These are phyloP conservation scores for Gracilinanus agilis DNA, from an alignment of 2,113 vertebrate genomes.

Conservation along the genomic window DNA sequence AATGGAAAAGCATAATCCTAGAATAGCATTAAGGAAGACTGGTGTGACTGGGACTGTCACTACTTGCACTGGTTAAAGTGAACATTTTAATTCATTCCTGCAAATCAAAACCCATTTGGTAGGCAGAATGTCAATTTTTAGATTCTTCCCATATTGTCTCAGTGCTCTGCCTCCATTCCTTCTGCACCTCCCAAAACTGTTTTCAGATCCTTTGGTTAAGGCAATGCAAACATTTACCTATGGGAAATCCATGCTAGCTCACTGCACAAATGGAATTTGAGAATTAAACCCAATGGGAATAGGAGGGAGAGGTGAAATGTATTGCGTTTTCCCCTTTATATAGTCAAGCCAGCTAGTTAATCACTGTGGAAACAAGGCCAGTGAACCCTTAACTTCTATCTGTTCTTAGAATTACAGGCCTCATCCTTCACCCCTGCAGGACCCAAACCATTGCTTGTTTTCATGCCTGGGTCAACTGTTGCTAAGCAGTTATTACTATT, in stretches of 20 bases:
- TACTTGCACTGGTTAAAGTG: background rate
- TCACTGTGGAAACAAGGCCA: background rate
- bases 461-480: background rate
- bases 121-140: conserved; percentile 27
- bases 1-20: background rate
- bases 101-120: conserved; percentile 28
- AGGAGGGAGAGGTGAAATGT: background rate
- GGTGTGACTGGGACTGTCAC: background rate
- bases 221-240: background rate
- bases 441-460: background rate
- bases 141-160: conserved; percentile 39
- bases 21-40: background rate
- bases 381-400: background rate
- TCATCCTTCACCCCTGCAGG: background rate
- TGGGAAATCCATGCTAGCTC: background rate
- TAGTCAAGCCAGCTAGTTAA: background rate
- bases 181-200: background rate
- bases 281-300: background rate
- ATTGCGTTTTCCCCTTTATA: background rate
- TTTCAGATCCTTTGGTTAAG: background rate
- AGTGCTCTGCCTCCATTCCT: conserved; percentile 2
- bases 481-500: conserved; percentile 10
- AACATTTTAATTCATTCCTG: conserved; percentile 21
- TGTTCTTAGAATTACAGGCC: background rate
- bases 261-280: background rate